A percentile compares a stretch with the other conserved stretches of the same genome.
Evolutionary conservation across 2,113 vertebrate genomes (phyloP).

Genomic region (Ahaetulla prasina): DNA sequence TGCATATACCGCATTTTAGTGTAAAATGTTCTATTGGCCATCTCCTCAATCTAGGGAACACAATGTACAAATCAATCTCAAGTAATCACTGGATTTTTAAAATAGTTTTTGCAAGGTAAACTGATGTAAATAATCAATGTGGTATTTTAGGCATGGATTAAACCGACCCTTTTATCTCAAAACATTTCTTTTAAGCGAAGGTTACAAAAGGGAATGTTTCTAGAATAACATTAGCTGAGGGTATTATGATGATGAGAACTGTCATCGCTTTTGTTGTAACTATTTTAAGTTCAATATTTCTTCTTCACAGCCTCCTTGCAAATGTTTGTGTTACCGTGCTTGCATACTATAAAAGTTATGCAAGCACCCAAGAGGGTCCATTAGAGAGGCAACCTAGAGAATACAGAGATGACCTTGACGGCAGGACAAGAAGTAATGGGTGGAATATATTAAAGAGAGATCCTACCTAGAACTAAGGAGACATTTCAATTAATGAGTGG

Average conservation of each 20-base stretch:
- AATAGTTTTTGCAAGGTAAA: not conserved
- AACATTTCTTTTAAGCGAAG: conserved; percentile 7
- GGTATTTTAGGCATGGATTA: conserved; percentile 1
- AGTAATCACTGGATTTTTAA: not conserved
- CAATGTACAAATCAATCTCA: not conserved
- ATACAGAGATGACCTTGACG: not conserved
- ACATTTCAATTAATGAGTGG: not conserved
- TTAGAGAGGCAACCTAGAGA: not conserved
- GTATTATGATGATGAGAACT: not conserved
- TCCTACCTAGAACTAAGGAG: not conserved
- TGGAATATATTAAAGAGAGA: not conserved
- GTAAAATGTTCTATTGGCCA: not conserved
- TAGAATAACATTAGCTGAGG: not conserved
- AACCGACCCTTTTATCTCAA: not conserved
- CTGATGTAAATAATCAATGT: not conserved
- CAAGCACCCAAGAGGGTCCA: too few relatives aligned
- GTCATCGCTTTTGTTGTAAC: not conserved
- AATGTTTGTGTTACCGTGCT: not conserved
- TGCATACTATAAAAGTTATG: not conserved
- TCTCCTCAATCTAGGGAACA: not conserved
- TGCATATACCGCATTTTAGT: not conserved
- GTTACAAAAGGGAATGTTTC: not conserved
- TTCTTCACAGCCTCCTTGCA: not conserved
- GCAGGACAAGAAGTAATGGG: not conserved
- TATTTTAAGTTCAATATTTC: not conserved